Base-by-base conservation (phyloP, 53 echinoderm and acorn worm species). In the Temnopleurus reevesii region DNA sequence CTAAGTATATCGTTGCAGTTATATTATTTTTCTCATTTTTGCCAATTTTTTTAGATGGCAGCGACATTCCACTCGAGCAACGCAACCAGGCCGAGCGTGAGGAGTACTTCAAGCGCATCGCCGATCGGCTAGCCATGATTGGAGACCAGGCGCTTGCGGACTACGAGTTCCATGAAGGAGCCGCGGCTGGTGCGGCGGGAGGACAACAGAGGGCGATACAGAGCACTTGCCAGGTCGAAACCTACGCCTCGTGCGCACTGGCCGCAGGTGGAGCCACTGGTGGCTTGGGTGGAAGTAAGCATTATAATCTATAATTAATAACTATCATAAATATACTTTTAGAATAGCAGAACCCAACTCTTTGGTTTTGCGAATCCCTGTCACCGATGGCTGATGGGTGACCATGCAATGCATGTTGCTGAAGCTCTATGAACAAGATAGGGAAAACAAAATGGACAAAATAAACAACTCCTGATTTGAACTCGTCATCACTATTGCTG, bases 21-120 rank as follows among this genome's bases (percentile, higher is more conserved):
- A n/a, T n/a, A n/a, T n/a, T n/a, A n/a, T n/a, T 56, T 56, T 59
- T 35, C 2, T 65, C 1, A 5, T 65, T 27, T 38, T 38, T 21
- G 5, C 38, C 44, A 26, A 18, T 19, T 8, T 45, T 56, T 53
- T 26, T 76, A 76, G 88, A 91, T 55, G 93, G 93, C 30, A 93
- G 93, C 55, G 93, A 91, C 76, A 88, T 91, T 47, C 93, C 93
- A 8, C 91, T 93, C 38, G 91, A 91, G 24, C 91, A 93, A 47
- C 53, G 93, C 6, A 92, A 91, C 46, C 90, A 86, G 28, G 81
- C 81, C 0, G 97, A 97, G 45, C 91, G 92, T 47, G 97, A 97
- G 57, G 91, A 97, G 36, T 95, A 93, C 90, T 95, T 93, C 90
- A 95, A 95, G 84, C 92, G 92, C 28, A 95, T 95, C 47, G 97